A percentile compares a stretch with the other conserved stretches of the same genome.
phyloP scores from a whole-genome alignment of 2,113 vertebrate genomes.

The Hypomesus transpacificus region DNA sequence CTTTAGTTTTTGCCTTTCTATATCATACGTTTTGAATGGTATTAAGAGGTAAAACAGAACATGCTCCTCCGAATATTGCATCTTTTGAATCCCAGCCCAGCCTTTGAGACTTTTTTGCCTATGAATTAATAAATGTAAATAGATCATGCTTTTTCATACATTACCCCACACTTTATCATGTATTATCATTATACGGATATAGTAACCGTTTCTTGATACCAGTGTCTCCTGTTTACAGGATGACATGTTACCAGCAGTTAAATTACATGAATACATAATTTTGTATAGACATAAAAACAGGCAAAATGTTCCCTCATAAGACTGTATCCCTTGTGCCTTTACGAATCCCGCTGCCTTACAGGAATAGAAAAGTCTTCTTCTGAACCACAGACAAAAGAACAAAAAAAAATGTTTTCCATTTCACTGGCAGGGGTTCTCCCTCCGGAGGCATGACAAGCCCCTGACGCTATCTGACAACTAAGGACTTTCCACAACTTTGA shows the following conservation, averaged over 20 bases:
- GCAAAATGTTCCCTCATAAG: neutral
- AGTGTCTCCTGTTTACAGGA: neutral
- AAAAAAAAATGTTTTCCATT: slow-evolving; percentile 44
- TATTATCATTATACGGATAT: no score
- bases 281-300: neutral
- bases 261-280: no score
- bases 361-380: slow-evolving; percentile 37
- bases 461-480: slow-evolving; percentile 48
- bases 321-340: slow-evolving; percentile 34
- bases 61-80: no score
- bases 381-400: slow-evolving; percentile 24
- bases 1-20: no score
- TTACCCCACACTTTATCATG: no score
- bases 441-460: slow-evolving; percentile 36
- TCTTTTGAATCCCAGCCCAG: no score
- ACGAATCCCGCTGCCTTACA: slow-evolving; percentile 33
- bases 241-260: neutral
- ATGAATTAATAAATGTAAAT: no score
- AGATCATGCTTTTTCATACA: no score
- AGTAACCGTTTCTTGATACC: no score
- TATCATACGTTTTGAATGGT: no score
- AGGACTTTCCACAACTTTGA: slow-evolving; percentile 55
- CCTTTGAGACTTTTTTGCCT: no score
- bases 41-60: no score
- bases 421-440: slow-evolving; percentile 31